Percentiles rank a stretch among this genome's conserved stretches.
phyloP scores from a whole-genome alignment of 2,888 invertebrate genomes.

The Congeria kusceri region DNA sequence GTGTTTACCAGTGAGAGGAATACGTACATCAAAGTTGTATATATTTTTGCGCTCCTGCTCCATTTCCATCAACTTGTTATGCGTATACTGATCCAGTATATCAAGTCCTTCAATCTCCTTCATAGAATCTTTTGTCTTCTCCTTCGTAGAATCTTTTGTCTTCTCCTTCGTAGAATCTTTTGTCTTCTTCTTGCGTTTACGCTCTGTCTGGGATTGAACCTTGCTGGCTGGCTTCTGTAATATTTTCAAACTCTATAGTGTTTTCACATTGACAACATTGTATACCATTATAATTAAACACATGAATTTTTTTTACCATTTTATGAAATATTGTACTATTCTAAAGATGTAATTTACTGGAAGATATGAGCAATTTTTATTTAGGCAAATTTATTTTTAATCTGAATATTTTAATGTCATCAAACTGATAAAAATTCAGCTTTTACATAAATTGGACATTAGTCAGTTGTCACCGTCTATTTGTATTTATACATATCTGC shows the following conservation, averaged over 20 bases:
- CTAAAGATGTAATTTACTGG: too few species aligned
- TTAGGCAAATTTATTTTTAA: too few species aligned
- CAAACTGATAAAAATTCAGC: too few species aligned
- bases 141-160: constrained; percentile 64
- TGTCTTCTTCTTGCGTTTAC: constrained; percentile 69
- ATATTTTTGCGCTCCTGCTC: constrained; percentile 74
- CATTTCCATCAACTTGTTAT: constrained; percentile 73
- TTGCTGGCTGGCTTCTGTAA: constrained; percentile 42
- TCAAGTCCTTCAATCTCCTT: constrained; percentile 77
- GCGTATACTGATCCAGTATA: constrained; percentile 78
- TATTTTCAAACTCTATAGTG: neutral
- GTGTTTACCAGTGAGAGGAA: neutral
- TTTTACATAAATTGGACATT: too few species aligned
- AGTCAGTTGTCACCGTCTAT: too few species aligned
- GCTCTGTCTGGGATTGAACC: constrained; percentile 3
- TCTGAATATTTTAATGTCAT: too few species aligned
- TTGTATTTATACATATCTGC: too few species aligned
- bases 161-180: constrained; percentile 67
- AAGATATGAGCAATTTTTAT: too few species aligned
- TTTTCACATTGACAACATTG: neutral
- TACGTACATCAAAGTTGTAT: constrained; percentile 75
- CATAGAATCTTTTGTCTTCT: constrained; percentile 63
- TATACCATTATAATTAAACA: neutral
- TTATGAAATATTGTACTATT: too few species aligned
- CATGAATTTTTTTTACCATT: neutral